phyloP scores from a whole-genome alignment of 2,113 vertebrate species.

The Aegithalos caudatus region DNA sequence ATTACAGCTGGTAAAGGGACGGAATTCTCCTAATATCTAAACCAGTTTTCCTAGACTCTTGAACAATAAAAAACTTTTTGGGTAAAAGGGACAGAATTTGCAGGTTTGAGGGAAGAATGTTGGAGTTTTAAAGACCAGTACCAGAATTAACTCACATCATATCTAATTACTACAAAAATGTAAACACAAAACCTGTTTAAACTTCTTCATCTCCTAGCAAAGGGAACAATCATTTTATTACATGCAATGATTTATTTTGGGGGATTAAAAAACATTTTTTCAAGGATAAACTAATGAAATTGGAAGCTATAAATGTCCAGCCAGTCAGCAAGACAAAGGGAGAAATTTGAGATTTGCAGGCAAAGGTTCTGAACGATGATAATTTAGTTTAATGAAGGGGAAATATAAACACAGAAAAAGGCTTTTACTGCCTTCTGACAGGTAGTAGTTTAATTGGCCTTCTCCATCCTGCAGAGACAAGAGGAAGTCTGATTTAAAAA shows the following conservation, averaged over 20 bases:
- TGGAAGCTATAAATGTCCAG: neutral
- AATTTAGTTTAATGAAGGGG: neutral
- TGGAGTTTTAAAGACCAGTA: neutral
- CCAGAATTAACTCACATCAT: neutral
- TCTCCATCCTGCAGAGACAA: neutral
- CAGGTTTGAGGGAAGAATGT: neutral
- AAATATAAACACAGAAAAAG: neutral
- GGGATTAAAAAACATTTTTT: neutral
- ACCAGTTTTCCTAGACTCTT: neutral
- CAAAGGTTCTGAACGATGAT: neutral
- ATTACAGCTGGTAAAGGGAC: neutral
- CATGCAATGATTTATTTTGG: accelerated
- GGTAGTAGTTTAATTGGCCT: neutral
- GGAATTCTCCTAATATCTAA: neutral
- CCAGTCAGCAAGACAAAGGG: neutral
- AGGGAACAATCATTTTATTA: neutral
- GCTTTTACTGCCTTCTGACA: neutral
- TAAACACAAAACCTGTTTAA: neutral
- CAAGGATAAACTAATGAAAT: neutral
- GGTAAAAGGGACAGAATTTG: neutral
- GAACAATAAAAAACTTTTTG: neutral
- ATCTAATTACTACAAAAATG: neutral
- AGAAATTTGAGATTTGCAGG: neutral
- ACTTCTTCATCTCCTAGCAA: neutral
- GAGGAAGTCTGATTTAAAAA: neutral